Percentiles rank a stretch among this genome's conserved stretches.
These are phyloP conservation scores for Arctia plantaginis DNA, from an alignment of 2,888 invertebrate genomes.

Conservation along the genomic window DNA sequence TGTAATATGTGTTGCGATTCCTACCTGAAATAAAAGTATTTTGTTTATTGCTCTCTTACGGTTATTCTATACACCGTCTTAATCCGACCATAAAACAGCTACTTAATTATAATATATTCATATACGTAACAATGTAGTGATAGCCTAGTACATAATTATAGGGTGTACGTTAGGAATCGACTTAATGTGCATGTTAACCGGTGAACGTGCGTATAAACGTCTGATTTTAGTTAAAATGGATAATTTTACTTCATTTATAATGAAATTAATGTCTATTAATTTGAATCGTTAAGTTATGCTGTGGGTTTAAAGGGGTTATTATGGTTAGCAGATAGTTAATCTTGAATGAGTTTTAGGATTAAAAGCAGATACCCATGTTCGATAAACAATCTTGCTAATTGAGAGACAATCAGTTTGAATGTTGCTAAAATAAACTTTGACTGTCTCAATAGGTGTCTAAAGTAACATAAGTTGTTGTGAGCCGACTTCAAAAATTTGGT, in stretches of 20 bases:
- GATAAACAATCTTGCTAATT: too few species aligned
- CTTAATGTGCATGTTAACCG: slow-evolving; percentile 13
- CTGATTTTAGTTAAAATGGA: slow-evolving; percentile 11
- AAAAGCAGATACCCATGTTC: not conserved
- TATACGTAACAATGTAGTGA: not conserved
- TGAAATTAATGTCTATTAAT: slow-evolving; percentile 7
- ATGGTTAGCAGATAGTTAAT: slow-evolving; percentile 5
- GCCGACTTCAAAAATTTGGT: too few species aligned
- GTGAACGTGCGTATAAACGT: slow-evolving; percentile 16
- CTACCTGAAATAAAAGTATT: too few species aligned
- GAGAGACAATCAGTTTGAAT: too few species aligned
- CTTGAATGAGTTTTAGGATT: not conserved
- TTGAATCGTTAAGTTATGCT: slow-evolving; percentile 3
- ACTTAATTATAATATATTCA: not conserved
- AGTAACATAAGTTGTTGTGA: too few species aligned
- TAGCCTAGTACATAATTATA: not conserved
- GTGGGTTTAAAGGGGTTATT: not conserved
- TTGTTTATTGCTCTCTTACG: not conserved
- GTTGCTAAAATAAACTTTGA: too few species aligned
- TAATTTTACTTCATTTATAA: slow-evolving; percentile 14
- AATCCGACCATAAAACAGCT: not conserved
- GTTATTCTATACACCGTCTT: not conserved
- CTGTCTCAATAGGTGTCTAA: too few species aligned
- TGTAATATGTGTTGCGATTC: too few species aligned
- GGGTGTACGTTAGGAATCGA: not conserved